Base-by-base conservation (phyloP, 2,113 vertebrate species). In the Gymnorhina tibicen region DNA sequence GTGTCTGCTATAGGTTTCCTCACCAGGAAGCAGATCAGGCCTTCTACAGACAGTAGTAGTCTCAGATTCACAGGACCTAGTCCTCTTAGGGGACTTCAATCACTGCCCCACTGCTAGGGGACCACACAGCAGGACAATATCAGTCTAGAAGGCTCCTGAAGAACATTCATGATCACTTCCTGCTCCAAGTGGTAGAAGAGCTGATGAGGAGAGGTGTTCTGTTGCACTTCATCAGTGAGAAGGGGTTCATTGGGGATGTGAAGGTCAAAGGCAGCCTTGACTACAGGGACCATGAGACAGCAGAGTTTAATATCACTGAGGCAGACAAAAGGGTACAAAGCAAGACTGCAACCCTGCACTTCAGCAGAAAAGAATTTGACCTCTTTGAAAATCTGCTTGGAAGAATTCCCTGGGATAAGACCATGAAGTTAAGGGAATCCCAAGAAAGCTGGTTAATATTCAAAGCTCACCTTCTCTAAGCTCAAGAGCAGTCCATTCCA, bases 171-270 rank as follows among this genome's bases (percentile, higher is more conserved):
- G 11, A 35, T 35, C 17, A 9, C 9, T 75, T 92, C 5, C 17
- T 69, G 2, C 56, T 92, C 33, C 41, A 75, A 41, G 10, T 33
- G 26, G 23, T 11, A 50, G 16, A 60, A 20, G 14, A 79, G 8
- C 9, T 3, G 2, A 42, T 3, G 1, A 70, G 10, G 14, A 73
- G 9, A 52, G 8, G 3, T 59, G 11, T n/a, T 66, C 39, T 69
- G 11, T 24, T 76, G 32, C 11, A 53, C 15, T 11, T 70, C 10
- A 56, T 21, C 10, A 70, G 0, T 0, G 2, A 56, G 10, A 16
- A 82, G 4, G 2, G 2, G 1, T 7, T 78, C 8, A 5, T 1
- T 23, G 10, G 12, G 5, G 5, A 32, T 44, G 17, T 53, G 20
- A 86, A 53, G 5, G 8, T 83, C 58, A 90, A 74, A 69, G 27